Base-by-base conservation (phyloP, 2,797 vertebrate genomes). In the Naso thynnoides region DNA sequence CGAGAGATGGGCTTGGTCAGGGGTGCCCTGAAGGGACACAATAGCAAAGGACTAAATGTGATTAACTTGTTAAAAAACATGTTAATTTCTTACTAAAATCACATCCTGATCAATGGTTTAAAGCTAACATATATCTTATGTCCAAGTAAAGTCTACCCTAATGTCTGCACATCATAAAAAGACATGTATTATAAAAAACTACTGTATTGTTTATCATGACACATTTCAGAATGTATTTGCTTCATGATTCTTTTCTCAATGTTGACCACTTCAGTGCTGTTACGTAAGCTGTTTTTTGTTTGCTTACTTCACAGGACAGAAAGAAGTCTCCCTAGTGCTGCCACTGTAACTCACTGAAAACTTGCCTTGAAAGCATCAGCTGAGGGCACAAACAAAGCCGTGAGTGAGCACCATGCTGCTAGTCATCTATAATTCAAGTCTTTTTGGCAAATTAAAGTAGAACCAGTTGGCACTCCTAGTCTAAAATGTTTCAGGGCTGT, bases 361-460 rank as follows among this genome's bases (percentile, higher is more conserved):
- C 44, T 61, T 53, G 33, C 33, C 33, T 33, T 41, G 41, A 60
- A 64, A 65, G 53, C 24, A 75, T 72, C 50, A 78, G 45, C 58
- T 42, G 36, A 41, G 64, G 53, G 70, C 50, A 72, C 39, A 48
- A 38, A 56, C 48, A 73, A 75, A 56, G 55, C 53, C 73, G 82
- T 54, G 73, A 70, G 76, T 66, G 58, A 89, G 74, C 60, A 60
- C 73, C 64, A 75, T 39, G 23, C 78, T 82, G 82, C 67, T 82
- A 90, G 79, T 90, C 73, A 83, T 54, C 57, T 64, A 67, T 52
- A 81, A 82, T 78, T 63, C 42, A 69, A 76, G 49, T 69, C 68
- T 66, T 82, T 73, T 82, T 76, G 76, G 76, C 50, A 78, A 74
- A 86, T 79, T 86, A 63, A 88, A 87, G 79, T 68, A 85, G 44